These are phyloP conservation scores for Mesoclemmys tuberculata DNA, from an alignment of 2,113 vertebrate genomes.

Conservation along the genomic window DNA sequence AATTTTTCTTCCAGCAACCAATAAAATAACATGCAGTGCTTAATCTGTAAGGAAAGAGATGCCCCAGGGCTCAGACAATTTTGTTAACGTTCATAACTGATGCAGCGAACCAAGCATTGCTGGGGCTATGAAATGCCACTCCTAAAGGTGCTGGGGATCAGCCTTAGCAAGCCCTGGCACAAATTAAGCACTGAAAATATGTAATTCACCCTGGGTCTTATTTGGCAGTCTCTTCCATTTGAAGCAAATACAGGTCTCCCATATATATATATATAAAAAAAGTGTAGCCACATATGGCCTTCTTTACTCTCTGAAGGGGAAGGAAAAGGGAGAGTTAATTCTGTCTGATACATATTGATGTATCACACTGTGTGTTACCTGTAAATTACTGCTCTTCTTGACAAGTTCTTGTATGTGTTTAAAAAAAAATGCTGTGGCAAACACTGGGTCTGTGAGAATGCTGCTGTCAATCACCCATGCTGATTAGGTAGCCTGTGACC, in stretches of 20 bases:
- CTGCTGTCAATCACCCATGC: not conserved
- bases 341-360: not conserved
- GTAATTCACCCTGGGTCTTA: not conserved
- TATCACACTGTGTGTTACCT: accelerated
- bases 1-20: not conserved
- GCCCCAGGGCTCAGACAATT: no score
- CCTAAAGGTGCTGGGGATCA: no score
- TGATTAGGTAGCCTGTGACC: not conserved
- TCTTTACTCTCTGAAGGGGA: not conserved
- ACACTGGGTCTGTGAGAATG: not conserved
- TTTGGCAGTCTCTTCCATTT: not conserved
- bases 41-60: no score
- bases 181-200: no score
- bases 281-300: not conserved
- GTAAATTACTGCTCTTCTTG: not conserved
- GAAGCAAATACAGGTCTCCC: not conserved
- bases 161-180: no score
- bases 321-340: no score
- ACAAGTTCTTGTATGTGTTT: not conserved
- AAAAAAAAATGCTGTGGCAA: not conserved
- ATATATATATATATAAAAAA: no score
- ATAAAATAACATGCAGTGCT: not conserved
- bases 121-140: no score
- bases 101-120: no score
- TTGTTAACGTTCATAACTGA: no score